phyloP scores from a whole-genome alignment of 2,113 vertebrate species.

The Circaetus cinerascens region DNA sequence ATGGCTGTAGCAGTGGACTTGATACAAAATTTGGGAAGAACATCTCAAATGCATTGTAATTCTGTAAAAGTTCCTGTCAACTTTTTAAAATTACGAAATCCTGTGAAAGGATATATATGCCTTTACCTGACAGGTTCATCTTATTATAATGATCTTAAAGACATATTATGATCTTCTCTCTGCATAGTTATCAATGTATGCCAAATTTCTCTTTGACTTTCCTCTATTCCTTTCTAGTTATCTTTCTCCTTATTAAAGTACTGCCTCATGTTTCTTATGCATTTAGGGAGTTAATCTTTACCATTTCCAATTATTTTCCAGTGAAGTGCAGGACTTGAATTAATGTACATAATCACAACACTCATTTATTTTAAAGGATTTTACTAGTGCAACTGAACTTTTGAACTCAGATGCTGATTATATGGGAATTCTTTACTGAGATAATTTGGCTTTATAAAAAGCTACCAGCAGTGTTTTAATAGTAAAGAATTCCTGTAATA shows the following conservation, averaged over 20 bases:
- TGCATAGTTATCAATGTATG: not conserved
- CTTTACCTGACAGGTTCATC: not conserved
- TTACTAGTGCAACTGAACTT: not conserved
- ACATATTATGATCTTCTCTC: not conserved
- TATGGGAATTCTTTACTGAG: not conserved
- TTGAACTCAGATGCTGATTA: not conserved
- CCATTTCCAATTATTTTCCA: not conserved
- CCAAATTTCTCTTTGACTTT: not conserved
- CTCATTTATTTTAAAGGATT: not conserved
- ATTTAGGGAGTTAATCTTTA: not conserved
- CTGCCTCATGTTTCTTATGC: not conserved
- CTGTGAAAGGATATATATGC: not conserved
- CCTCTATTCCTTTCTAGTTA: not conserved
- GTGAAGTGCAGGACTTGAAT: not conserved
- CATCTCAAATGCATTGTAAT: not conserved
- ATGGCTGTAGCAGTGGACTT: not conserved
- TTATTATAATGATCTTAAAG: not conserved
- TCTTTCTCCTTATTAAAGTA: not conserved
- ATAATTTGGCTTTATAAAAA: not conserved
- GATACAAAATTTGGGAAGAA: not conserved
- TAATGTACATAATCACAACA: not conserved
- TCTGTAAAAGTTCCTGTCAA: not conserved
- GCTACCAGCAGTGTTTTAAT: not conserved
- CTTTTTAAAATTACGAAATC: not conserved
- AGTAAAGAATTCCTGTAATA: not conserved